Evolutionary conservation across 2,113 vertebrate genomes (phyloP).

Genomic region (Climacteris rufus): DNA sequence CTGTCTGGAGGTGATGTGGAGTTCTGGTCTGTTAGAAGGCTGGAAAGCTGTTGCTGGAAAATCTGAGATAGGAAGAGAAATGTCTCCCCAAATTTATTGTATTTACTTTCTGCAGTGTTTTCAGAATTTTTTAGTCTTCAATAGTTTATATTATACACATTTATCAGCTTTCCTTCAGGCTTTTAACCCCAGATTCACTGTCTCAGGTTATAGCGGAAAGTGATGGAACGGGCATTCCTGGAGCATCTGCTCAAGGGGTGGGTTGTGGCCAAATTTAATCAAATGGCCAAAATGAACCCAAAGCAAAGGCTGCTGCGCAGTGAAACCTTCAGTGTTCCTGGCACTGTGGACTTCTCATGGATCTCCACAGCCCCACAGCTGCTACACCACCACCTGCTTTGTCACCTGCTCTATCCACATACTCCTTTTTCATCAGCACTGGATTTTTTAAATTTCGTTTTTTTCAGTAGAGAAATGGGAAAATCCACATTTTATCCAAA

Average conservation of each 20-base stretch:
- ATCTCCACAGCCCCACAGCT: not conserved
- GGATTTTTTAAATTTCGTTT: not conserved
- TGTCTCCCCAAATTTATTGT: conserved; percentile 58
- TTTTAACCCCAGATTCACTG: conserved; percentile 55
- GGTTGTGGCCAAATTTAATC: not conserved
- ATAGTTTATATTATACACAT: conserved; percentile 53
- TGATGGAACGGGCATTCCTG: not conserved
- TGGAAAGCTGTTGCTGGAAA: conserved; percentile 33
- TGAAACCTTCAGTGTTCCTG: not conserved
- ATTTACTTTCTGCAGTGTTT: conserved; percentile 56
- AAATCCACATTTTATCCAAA: not conserved
- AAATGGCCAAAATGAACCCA: not conserved
- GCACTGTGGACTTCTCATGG: fast-evolving
- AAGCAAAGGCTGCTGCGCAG: not conserved
- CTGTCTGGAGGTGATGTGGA: not conserved
- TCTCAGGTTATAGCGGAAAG: not conserved
- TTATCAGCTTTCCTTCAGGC: conserved; percentile 45
- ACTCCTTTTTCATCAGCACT: not conserved
- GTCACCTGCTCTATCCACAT: fast-evolving
- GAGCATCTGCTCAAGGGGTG: not conserved
- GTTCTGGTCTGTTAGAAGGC: not conserved
- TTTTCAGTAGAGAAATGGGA: not conserved
- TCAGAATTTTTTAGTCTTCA: conserved; percentile 37
- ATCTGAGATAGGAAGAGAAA: conserved; percentile 24
- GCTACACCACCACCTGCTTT: too few relatives aligned